These are phyloP conservation scores for Dasysyrphus albostriatus DNA, from an alignment of 2,888 invertebrate species.

Conservation along the genomic window DNA sequence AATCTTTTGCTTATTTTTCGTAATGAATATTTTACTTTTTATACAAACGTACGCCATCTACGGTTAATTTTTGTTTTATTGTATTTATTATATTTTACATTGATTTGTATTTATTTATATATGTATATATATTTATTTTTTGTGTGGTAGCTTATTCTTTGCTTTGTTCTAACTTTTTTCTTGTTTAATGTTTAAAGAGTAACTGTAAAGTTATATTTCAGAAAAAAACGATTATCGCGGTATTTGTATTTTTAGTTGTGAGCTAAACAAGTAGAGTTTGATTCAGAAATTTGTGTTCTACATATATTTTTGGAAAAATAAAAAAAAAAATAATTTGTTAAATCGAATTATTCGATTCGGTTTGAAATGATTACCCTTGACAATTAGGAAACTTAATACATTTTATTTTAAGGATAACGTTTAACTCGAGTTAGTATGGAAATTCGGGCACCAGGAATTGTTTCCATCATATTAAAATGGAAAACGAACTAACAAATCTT, in stretches of 20 bases:
- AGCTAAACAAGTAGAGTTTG: not conserved
- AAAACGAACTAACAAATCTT: no score
- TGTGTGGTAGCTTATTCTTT: conserved; percentile 34
- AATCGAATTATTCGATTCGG: no score
- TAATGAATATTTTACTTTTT: conserved; percentile 62
- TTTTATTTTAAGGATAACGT: not conserved
- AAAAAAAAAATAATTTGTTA: no score
- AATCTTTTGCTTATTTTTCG: conserved; percentile 59
- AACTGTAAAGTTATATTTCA: conserved; percentile 22
- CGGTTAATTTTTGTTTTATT: conserved; percentile 52
- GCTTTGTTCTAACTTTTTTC: conserved; percentile 25
- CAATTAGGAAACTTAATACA: no score
- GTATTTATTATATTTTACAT: conserved; percentile 67
- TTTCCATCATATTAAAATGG: no score
- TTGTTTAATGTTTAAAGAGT: not conserved
- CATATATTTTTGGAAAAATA: no score
- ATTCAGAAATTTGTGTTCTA: not conserved
- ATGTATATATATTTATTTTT: conserved; percentile 25
- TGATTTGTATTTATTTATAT: conserved; percentile 39
- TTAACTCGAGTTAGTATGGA: not conserved
- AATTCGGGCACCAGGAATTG: no score
- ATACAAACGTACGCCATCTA: conserved; percentile 70
- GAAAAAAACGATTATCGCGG: conserved; percentile 4
- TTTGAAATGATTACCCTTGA: no score
- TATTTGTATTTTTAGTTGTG: conserved; percentile 9